These are phyloP conservation scores for Campoplex capitator DNA, from an alignment of 2,888 invertebrate genomes.

Conservation along the genomic window DNA sequence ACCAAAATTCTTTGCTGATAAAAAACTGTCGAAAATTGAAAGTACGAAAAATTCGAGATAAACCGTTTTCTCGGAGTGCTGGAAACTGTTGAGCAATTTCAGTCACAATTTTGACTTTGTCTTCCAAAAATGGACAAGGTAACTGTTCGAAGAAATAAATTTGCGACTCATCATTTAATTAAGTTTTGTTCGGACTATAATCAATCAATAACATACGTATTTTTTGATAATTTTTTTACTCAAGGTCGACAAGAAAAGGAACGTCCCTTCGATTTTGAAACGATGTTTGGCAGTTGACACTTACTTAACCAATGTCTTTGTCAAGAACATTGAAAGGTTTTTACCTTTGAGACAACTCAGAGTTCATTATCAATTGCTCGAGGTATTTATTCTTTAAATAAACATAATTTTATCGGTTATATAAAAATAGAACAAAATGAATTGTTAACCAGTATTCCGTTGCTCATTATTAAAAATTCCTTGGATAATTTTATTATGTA, in stretches of 20 bases:
- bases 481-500: no score
- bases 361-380: constrained; percentile 85
- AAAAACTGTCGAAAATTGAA: background rate
- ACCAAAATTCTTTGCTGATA: background rate
- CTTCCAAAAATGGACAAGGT: constrained; percentile 9
- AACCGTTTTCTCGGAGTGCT: background rate
- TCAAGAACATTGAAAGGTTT: constrained; percentile 79
- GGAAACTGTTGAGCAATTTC: background rate
- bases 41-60: background rate
- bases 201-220: background rate
- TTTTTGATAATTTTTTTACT: background rate
- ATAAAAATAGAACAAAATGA: background rate
- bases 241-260: constrained; percentile 74
- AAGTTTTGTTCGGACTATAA: background rate
- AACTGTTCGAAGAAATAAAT: background rate
- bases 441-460: background rate
- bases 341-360: constrained; percentile 81
- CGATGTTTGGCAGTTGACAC: constrained; percentile 82
- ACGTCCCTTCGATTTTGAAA: constrained; percentile 77
- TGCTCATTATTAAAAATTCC: no score
- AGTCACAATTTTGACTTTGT: background rate
- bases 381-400: constrained; percentile 79
- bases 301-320: constrained; percentile 82
- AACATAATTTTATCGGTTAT: no score
- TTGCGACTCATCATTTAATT: no score